Percentiles rank a stretch among this genome's conserved stretches.
Conservation (phyloP, 2,113 vertebrate species). For the Catagonus wagneri region DNA sequence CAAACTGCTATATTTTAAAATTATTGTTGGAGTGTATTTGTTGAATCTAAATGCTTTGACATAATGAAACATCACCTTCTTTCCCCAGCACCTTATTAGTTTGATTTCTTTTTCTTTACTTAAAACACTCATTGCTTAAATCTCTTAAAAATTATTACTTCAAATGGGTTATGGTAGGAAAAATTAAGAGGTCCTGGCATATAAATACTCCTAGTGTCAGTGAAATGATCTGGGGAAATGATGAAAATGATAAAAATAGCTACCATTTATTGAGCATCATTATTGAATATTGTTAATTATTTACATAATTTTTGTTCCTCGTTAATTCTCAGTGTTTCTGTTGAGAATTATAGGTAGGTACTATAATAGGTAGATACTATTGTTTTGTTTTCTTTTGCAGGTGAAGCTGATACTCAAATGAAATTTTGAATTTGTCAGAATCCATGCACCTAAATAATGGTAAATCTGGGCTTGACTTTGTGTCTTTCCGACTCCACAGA, state of each 20-base stretch:
- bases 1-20: neutral
- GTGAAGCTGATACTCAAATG: neutral
- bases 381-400: neutral
- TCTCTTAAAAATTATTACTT: neutral
- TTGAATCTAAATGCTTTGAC: neutral
- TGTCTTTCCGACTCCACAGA: neutral
- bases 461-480: neutral
- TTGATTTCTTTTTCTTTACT: neutral
- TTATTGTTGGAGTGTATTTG: neutral
- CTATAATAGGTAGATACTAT: neutral
- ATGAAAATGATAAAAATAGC: neutral
- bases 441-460: neutral
- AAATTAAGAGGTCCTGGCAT: neutral
- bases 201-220: neutral
- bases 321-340: neutral
- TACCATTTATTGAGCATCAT: neutral
- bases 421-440: neutral
- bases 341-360: neutral
- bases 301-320: neutral
- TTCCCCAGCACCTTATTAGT: neutral
- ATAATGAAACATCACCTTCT: neutral
- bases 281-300: neutral
- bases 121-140: neutral
- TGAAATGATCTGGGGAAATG: neutral
- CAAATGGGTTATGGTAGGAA: neutral